These are phyloP conservation scores for Sigmodon hispidus DNA, from an alignment of 2,113 vertebrate genomes.

Conservation along the genomic window DNA sequence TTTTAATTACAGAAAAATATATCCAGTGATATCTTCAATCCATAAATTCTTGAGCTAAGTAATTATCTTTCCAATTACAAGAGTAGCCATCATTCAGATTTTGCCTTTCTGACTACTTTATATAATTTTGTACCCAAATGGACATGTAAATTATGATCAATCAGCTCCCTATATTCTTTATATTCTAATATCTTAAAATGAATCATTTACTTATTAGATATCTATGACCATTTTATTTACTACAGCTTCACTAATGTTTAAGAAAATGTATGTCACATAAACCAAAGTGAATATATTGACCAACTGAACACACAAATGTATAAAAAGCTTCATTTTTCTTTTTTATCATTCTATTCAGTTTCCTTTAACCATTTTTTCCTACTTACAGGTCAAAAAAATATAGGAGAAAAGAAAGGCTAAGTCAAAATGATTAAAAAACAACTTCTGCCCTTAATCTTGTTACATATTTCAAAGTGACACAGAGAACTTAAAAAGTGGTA, in stretches of 20 bases:
- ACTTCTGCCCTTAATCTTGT: background rate
- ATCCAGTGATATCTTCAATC: background rate
- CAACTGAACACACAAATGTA: background rate
- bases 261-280: background rate
- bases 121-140: background rate
- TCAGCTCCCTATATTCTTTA: background rate
- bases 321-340: background rate
- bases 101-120: background rate
- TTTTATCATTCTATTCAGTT: background rate
- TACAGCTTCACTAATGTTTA: background rate
- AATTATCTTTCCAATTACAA: background rate
- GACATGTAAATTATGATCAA: background rate
- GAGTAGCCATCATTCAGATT: slow-evolving; percentile 19
- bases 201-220: background rate
- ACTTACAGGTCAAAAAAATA: background rate
- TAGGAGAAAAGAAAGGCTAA: background rate
- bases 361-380: background rate
- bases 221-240: background rate
- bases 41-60: background rate
- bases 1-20: slow-evolving; percentile 32
- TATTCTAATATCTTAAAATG: background rate
- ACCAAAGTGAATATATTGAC: background rate
- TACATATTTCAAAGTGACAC: background rate
- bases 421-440: background rate
- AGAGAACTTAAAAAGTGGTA: background rate